Evolutionary conservation across 2,797 vertebrate genomes (phyloP), one percentile per base, ranked within the genome.

Genomic region (Sebastes matsubarae): DNA sequence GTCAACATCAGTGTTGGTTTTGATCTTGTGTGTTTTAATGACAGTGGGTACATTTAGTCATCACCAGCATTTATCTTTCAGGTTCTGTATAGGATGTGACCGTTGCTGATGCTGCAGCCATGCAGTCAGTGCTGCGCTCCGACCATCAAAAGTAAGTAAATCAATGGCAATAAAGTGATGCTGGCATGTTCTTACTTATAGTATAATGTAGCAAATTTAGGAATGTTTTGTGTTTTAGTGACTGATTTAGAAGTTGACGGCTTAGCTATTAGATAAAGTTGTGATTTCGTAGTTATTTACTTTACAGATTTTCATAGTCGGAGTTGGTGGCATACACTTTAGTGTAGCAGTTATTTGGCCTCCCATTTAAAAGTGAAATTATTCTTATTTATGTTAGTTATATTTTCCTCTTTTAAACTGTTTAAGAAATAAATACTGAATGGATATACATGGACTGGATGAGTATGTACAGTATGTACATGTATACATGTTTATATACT

Each of bases 101-200:
- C 8, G 10, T 50, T 20, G 8, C 42, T 34, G 29, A 64, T 60
- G 52, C 34, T 72, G 71, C 79, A 60, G 67, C 57, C 65, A 89
- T 93, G 90, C 60, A 75, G 70, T 82, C 88, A n/a, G 36, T 29
- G 29, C 20, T 82, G 75, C 34, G 18, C 54, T 59, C 77, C 3
- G 25, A 81, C 32, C 34, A 61, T 63, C 72, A 76, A 22, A 90
- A 50, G 94, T 95, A 87, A 83, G 93, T 86, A 55, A 52, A 82
- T 29, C 0, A 10, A 11, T 16, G 10, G 14, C 1, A 72, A 16
- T 16, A 4, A 27, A 18, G 1, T 65, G 18, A 20, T 60, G 16
- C 14, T 50, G 6, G 2, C 10, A 38, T 64, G 12, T 34, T n/a
- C 1, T 55, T 64, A 16, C 27, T 29, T 36, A 6, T 12, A 18